Evolutionary conservation across 2,888 invertebrate genomes (phyloP), one percentile per base, ranked within the genome.

Genomic region (Smittia sp.): DNA sequence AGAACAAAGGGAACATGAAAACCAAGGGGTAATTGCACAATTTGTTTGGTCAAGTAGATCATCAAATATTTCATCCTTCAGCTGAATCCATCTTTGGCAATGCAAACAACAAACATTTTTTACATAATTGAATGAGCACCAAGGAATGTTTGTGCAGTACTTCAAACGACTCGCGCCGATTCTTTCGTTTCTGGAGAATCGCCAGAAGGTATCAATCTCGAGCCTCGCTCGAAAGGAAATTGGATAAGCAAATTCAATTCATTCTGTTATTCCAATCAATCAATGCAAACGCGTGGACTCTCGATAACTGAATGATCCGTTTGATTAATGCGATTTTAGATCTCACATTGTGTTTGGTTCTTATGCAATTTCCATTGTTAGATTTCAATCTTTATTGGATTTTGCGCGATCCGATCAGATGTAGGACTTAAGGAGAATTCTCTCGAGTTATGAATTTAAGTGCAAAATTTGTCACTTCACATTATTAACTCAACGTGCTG

Each of bases 161-260:
- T 52, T 52, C 52, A 52, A 52, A 52, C 11, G 52, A 52, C 4
- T n/a, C 13, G 3, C 11, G 11, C 7, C 4, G 52, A 18, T 20
- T 20, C 18, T 58, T 18, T 58, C 22, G 1, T 58, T 58, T 18
- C 18, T 58, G 15, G 2, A 18, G 18, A 58, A 18, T 11, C 11
- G 58, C 58, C 58, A 1, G 22, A 58, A 58, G 58, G 58, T 18
- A 58, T 58, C 58, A 58, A 58, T 22, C 18, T 58, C 20, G 32
- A 6, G n/a, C n/a, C n/a, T n/a, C n/a, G n/a, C 7, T 58, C 1
- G 4, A 58, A 18, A 58, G 58, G 58, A 58, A 20, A 58, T 58
- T 58, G 58, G 22, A 58, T 58, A 58, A 58, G 22, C 58, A 58
- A 58, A 58, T 58, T 58, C 58, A 58, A 58, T 58, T 58, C 22